Base-by-base conservation (phyloP, 2,113 vertebrate species). In the Bubo bubo region DNA sequence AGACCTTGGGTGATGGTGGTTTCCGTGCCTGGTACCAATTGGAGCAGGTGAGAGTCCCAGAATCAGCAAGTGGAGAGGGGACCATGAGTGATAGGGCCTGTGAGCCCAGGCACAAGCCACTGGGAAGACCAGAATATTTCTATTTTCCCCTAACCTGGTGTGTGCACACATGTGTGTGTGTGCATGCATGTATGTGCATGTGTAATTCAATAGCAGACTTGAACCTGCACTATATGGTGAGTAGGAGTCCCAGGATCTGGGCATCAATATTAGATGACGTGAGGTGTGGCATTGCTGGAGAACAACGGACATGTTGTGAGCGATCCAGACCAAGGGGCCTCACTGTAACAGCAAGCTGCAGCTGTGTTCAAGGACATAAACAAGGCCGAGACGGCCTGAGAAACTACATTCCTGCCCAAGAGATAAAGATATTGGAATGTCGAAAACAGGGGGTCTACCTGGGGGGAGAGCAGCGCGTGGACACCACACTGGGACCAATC, bases 21-120 rank as follows among this genome's bases (percentile, higher is more conserved):
- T 83, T 7, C 30, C 0, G 0, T 34, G n/a, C 10, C 8, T 58
- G 9, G 2, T 39, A 24, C 7, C 52, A 53, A 0, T 4, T 17
- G 18, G 32, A 80, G 18, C 21, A 35, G 11, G 3, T 18, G 14
- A 53, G 34, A 47, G 9, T 52, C 19, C 28, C 35, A 79, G 35
- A 21, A 86, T 9, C 26, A 82, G 39, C 30, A 79, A 52, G 26
- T 2, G 9, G 22, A 67, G 47, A 50, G 17, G 11, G 14, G 2
- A 71, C 7, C 6, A 35, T 47, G 50, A 43, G 15, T 14, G 6
- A 6, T 5, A 64, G 9, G 18, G 6, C 14, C 32, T 45, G 6
- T 27, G 18, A 47, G 35, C 30, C 35, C 17, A 30, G 21, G 2
- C 26, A n/a, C 0, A 2, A 82, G 30, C 23, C 21, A 49, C 12